Percentiles rank a stretch among this genome's conserved stretches.
Conservation (phyloP, 2,888 invertebrate genomes). For the Diarsia mendica region DNA sequence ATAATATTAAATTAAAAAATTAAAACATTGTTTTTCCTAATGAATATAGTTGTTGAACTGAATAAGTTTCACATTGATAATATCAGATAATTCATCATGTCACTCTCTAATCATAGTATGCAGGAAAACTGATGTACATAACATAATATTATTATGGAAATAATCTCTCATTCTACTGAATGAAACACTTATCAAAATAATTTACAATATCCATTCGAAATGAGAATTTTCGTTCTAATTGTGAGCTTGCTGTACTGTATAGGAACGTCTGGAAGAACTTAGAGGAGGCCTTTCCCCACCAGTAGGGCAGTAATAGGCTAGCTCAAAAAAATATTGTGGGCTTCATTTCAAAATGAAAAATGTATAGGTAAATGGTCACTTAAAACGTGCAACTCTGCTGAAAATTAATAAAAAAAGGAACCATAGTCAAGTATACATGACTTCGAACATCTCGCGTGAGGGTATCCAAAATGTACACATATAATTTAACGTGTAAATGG, state of each 20-base stretch:
- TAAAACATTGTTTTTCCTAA: neutral
- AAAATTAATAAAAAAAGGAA: no score
- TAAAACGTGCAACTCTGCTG: no score
- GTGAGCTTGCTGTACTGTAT: no score
- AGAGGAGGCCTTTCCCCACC: no score
- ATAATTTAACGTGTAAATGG: neutral
- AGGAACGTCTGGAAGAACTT: no score
- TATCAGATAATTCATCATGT: slow-evolving; percentile 7
- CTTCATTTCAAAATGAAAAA: no score
- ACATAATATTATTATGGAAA: slow-evolving; percentile 12
- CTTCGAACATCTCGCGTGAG: neutral
- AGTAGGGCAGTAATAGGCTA: no score
- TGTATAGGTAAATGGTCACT: no score
- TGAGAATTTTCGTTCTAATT: no score
- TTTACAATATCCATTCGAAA: neutral
- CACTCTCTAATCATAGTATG: neutral
- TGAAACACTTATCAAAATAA: neutral
- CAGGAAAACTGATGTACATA: neutral
- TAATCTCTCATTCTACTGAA: neutral
- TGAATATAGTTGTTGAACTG: neutral
- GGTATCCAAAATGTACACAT: neutral
- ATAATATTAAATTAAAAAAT: neutral
- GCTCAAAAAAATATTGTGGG: no score
- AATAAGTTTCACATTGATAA: slow-evolving; percentile 13
- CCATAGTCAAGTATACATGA: no score